These are phyloP conservation scores for Sebastes schlegelii DNA, from an alignment of 2,113 vertebrate genomes.

Conservation along the genomic window DNA sequence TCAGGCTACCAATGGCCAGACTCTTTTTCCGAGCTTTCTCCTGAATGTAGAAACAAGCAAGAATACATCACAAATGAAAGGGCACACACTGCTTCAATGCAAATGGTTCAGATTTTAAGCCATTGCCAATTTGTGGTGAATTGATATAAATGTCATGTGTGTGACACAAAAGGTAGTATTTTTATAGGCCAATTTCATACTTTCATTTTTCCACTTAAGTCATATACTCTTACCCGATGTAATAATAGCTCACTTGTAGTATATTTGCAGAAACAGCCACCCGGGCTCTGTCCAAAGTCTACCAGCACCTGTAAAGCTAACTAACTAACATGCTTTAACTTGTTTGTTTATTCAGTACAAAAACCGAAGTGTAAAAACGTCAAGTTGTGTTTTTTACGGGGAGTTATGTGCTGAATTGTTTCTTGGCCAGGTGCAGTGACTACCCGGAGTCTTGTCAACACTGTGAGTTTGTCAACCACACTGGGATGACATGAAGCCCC, in stretches of 20 bases:
- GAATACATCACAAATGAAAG: not conserved
- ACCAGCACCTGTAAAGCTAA: not conserved
- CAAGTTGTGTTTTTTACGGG: not conserved
- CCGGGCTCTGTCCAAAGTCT: not conserved
- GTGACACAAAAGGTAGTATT: not conserved
- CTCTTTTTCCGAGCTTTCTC: conserved; percentile 62
- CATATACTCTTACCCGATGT: not conserved
- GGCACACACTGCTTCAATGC: not conserved
- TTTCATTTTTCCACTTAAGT: not conserved
- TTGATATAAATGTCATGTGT: not conserved
- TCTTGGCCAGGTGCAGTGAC: not conserved
- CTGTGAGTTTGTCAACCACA: not conserved
- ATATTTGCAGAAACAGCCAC: not conserved
- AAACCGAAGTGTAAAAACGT: not conserved
- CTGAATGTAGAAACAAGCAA: conserved; percentile 58
- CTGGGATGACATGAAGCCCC: not conserved
- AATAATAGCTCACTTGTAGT: not conserved
- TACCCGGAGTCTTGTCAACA: not conserved
- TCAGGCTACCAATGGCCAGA: conserved; percentile 65
- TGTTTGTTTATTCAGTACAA: not conserved
- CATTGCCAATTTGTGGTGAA: not conserved
- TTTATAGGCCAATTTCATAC: not conserved
- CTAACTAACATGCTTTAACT: not conserved
- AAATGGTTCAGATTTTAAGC: not conserved
- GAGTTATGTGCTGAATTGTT: not conserved